Conservation (phyloP, 2,888 invertebrate genomes). For the Diabrotica balteata region DNA sequence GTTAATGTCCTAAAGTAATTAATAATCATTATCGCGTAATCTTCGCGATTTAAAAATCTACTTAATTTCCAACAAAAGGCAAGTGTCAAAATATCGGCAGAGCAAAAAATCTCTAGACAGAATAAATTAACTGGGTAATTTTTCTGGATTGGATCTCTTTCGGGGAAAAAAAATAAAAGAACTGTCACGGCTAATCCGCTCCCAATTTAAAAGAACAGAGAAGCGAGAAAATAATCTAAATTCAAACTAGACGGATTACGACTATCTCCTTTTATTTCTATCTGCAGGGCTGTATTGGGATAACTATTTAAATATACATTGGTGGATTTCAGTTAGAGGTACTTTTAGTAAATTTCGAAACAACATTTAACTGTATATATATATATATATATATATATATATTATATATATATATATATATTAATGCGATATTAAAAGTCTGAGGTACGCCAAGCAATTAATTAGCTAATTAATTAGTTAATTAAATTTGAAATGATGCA, state of each 20-base stretch:
- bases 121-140: constrained; percentile 27
- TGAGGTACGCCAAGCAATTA: too few relatives aligned
- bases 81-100: constrained; percentile 15
- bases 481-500: too few relatives aligned
- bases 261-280: constrained; percentile 8
- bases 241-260: constrained; percentile 26
- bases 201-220: constrained; percentile 26
- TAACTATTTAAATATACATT: too few relatives aligned
- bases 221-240: constrained; percentile 27
- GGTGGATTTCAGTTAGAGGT: too few relatives aligned
- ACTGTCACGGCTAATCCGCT: constrained; percentile 24
- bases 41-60: not conserved
- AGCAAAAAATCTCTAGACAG: constrained; percentile 10
- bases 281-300: not conserved
- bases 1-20: not conserved
- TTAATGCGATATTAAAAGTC: too few relatives aligned
- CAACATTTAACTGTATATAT: too few relatives aligned
- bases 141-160: constrained; percentile 12
- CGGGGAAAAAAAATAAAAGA: constrained; percentile 13
- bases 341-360: too few relatives aligned
- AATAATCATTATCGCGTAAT: constrained; percentile 1
- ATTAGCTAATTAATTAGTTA: too few relatives aligned
- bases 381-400: too few relatives aligned
- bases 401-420: too few relatives aligned
- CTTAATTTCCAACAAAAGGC: constrained; percentile 8